Percentiles rank a stretch among this genome's conserved stretches.
phyloP scores from a whole-genome alignment of 2,113 vertebrate genomes.

The Castor canadensis region DNA sequence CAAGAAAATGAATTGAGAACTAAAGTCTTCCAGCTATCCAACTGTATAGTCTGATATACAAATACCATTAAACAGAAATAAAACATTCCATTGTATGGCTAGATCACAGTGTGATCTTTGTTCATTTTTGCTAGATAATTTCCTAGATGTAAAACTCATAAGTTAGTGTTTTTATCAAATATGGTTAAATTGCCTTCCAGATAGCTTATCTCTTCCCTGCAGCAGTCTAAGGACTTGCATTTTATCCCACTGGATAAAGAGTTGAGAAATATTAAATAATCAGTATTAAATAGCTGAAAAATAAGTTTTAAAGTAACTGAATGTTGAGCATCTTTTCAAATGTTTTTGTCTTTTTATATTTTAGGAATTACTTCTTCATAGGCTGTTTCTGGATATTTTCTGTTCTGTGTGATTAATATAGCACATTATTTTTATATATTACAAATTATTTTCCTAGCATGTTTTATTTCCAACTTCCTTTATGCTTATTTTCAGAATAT shows the following conservation, averaged over 20 bases:
- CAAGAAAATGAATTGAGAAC: neutral
- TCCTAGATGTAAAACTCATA: neutral
- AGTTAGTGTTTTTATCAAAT: neutral
- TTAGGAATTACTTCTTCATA: slow-evolving; percentile 8
- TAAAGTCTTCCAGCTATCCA: neutral
- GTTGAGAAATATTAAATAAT: slow-evolving; percentile 8
- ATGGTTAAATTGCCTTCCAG: neutral
- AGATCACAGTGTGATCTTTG: neutral
- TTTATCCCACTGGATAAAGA: neutral
- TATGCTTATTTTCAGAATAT: slow-evolving; percentile 18
- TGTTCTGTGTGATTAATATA: neutral
- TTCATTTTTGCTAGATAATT: slow-evolving; percentile 10
- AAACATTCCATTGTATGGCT: neutral
- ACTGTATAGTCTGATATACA: neutral
- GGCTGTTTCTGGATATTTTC: neutral
- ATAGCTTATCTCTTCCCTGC: neutral
- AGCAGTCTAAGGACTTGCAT: neutral
- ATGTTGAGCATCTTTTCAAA: neutral
- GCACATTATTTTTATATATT: neutral
- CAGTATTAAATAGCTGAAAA: neutral
- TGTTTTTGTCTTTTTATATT: neutral
- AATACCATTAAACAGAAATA: neutral
- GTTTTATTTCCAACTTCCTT: slow-evolving; percentile 14
- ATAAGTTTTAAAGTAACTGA: neutral
- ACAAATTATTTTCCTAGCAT: neutral